A percentile compares a stretch with the other conserved stretches of the same genome.
Conservation (phyloP, 2,888 invertebrate species). For the Cheilosia pagana region DNA sequence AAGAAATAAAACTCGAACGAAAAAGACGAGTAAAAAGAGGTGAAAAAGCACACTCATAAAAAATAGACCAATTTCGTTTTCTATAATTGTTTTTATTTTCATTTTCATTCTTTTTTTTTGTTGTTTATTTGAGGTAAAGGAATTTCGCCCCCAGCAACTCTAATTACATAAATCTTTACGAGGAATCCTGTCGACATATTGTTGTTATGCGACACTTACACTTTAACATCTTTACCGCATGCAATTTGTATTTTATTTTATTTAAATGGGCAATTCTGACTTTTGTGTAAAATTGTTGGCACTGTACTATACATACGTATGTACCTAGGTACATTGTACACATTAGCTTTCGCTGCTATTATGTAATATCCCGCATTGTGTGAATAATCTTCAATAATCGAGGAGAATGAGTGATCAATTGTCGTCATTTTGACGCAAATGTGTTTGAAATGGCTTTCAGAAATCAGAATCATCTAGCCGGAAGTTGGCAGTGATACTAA, state of each 20-base stretch:
- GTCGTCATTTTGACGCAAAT: slow-evolving; percentile 45
- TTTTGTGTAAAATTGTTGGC: slow-evolving; percentile 23
- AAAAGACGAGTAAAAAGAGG: background rate
- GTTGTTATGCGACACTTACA: slow-evolving; percentile 55
- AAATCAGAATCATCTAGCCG: slow-evolving; percentile 5
- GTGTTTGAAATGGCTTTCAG: background rate
- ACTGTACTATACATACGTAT: background rate
- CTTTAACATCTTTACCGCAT: slow-evolving; percentile 3
- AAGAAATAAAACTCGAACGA: background rate
- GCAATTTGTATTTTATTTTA: slow-evolving; percentile 16
- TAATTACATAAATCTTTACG: slow-evolving; percentile 50
- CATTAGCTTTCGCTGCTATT: slow-evolving; percentile 17
- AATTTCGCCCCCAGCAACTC: slow-evolving; percentile 22
- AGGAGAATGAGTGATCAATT: slow-evolving; percentile 28
- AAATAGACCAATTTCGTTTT: slow-evolving; percentile 15
- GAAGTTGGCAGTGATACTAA: background rate
- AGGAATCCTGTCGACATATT: slow-evolving; percentile 55
- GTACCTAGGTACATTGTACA: too few species aligned
- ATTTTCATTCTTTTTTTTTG: background rate
- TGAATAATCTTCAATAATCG: slow-evolving; percentile 5
- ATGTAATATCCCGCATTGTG: slow-evolving; percentile 39
- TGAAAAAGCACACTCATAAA: background rate
- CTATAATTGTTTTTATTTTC: background rate
- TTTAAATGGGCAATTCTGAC: background rate
- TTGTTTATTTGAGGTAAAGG: background rate